Percentiles rank a stretch among this genome's conserved stretches.
These are phyloP conservation scores for Gila orcuttii DNA, from an alignment of 2,113 vertebrate species.

Conservation along the genomic window DNA sequence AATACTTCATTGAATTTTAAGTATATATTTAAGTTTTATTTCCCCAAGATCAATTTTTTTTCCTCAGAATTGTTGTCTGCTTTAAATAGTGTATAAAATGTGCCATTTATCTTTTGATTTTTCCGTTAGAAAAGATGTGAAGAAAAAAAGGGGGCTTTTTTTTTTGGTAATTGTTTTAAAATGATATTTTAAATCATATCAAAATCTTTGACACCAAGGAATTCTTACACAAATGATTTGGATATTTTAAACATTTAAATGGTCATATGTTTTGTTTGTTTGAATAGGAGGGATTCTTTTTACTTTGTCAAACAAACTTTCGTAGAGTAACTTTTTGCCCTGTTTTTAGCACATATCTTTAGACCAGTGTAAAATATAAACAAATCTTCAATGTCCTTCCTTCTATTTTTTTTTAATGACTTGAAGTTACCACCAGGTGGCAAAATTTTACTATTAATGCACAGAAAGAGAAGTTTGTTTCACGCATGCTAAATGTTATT, in stretches of 20 bases:
- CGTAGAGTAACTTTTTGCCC: not conserved
- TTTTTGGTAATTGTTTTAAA: not conserved
- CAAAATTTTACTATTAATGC: conserved; percentile 33
- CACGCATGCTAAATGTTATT: not conserved
- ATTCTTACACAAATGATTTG: not conserved
- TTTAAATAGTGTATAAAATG: not conserved
- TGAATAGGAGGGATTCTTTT: not conserved
- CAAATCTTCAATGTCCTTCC: not conserved
- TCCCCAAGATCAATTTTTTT: not conserved
- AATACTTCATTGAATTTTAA: conserved; percentile 59
- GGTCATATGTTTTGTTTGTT: not conserved
- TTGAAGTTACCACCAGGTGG: conserved; percentile 43
- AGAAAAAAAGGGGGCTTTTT: not conserved
- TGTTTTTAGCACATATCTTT: not conserved
- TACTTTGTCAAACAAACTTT: not conserved
- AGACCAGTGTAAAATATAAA: not conserved
- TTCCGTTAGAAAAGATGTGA: not conserved
- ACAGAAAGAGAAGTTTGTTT: not conserved
- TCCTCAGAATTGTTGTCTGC: not conserved
- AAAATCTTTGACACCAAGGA: not conserved
- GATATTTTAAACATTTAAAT: not conserved
- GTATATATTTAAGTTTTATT: not conserved
- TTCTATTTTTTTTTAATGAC: not conserved
- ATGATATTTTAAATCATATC: not conserved
- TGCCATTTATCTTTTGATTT: not conserved